phyloP scores from a whole-genome alignment of 2,888 invertebrate genomes.

The Meliscaeva auricollis region DNA sequence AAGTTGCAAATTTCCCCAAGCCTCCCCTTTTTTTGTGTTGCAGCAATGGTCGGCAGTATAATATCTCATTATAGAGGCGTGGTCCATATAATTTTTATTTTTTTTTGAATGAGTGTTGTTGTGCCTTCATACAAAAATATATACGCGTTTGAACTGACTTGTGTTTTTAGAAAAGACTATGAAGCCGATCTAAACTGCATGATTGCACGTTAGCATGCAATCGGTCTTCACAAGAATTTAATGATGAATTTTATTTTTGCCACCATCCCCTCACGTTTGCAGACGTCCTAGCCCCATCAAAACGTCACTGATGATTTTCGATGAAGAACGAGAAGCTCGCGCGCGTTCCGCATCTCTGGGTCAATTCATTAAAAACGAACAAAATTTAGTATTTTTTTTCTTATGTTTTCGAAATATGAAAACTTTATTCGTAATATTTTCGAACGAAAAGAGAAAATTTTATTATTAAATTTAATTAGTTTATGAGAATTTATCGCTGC shows the following conservation, averaged over 20 bases:
- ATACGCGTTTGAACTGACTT: slow-evolving; percentile 41
- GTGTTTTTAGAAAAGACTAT: slow-evolving; percentile 52
- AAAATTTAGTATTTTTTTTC: too few species aligned
- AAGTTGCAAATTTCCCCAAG: slow-evolving; percentile 56
- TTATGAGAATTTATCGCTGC: slow-evolving; percentile 73
- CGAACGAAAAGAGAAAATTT: slow-evolving; percentile 18
- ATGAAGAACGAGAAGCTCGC: slow-evolving; percentile 6
- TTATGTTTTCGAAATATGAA: too few species aligned
- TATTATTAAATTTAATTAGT: slow-evolving; percentile 75
- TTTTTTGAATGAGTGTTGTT: slow-evolving; percentile 3
- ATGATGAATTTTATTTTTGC: slow-evolving; percentile 63
- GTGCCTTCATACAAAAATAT: too few species aligned
- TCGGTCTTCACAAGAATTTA: slow-evolving; percentile 18
- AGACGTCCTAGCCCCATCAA: not conserved
- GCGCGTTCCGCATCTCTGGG: slow-evolving; percentile 68
- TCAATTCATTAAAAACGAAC: slow-evolving; percentile 65
- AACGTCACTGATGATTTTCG: slow-evolving; percentile 5
- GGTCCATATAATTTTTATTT: slow-evolving; percentile 60
- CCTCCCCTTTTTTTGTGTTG: slow-evolving; percentile 14
- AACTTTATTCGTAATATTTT: slow-evolving; percentile 18
- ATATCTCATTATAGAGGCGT: slow-evolving; percentile 73
- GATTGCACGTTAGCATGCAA: slow-evolving; percentile 68
- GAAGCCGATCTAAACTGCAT: slow-evolving; percentile 66
- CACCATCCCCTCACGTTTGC: not conserved
- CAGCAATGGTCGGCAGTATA: not conserved